phyloP scores from a whole-genome alignment of 2,888 invertebrate species.

The Rosalia funebris region DNA sequence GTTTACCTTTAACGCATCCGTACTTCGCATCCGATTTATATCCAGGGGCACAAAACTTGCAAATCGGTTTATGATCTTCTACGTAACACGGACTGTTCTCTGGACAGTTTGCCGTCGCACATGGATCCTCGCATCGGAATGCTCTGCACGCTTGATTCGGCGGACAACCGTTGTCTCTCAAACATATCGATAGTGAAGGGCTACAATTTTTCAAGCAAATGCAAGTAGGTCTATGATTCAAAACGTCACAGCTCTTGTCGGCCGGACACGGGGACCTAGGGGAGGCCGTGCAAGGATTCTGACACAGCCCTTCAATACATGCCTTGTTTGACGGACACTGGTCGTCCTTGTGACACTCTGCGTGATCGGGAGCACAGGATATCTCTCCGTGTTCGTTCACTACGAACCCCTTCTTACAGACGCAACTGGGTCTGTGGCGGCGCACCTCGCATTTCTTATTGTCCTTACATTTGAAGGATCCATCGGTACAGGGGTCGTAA shows the following conservation, averaged over 20 bases:
- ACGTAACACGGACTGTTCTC: conserved; percentile 89
- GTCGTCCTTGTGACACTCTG: conserved; percentile 82
- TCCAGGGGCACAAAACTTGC: conserved; percentile 95
- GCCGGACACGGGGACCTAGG: conserved; percentile 75
- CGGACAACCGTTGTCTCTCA: conserved; percentile 90
- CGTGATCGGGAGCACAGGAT: conserved; percentile 81
- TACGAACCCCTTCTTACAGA: conserved; percentile 89
- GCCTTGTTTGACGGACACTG: conserved; percentile 89
- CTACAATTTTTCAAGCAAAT: conserved; percentile 89
- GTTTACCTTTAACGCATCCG: conserved; percentile 96
- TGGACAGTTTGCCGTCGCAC: conserved; percentile 85
- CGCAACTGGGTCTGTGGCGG: conserved; percentile 85
- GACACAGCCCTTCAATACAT: conserved; percentile 85
- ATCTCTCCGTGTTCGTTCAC: conserved; percentile 88
- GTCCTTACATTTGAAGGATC: conserved; percentile 79
- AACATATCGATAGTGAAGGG: conserved; percentile 86
- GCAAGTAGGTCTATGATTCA: conserved; percentile 87
- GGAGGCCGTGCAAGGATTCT: conserved; percentile 83
- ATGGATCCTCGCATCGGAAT: conserved; percentile 91
- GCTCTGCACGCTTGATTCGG: conserved; percentile 85
- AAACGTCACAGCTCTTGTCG: conserved; percentile 87
- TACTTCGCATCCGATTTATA: conserved; percentile 91
- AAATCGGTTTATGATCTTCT: conserved; percentile 93
- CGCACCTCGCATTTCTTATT: conserved; percentile 91
- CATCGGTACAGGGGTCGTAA: conserved; percentile 80